Conservation (phyloP, 2,888 invertebrate species). For the Pristionchus arcanus region DNA sequence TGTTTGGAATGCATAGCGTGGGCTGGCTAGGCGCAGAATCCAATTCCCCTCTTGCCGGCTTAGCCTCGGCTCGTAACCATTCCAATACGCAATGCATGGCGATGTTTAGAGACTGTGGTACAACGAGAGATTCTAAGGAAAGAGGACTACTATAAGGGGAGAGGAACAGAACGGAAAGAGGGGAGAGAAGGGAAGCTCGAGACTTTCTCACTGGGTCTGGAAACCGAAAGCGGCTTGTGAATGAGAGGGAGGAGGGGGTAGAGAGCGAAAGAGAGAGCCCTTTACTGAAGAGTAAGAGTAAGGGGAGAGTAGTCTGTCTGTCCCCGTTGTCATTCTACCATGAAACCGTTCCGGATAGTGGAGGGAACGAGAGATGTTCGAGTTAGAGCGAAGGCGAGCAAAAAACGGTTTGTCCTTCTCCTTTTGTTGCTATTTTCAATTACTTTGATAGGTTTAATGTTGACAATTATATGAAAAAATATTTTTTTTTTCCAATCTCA, state of each 20-base stretch:
- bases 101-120: neutral
- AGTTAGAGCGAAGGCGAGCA: neutral
- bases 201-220: neutral
- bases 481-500: too few species aligned
- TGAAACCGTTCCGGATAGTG: slow-evolving; percentile 5
- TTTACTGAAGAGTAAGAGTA: slow-evolving; percentile 26
- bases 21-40: neutral
- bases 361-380: neutral
- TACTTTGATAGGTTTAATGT: neutral
- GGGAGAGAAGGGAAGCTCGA: neutral
- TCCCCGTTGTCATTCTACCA: neutral
- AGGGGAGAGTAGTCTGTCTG: neutral
- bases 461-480: too few species aligned
- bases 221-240: neutral
- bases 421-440: neutral
- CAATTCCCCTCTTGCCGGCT: neutral
- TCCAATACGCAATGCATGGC: slow-evolving; percentile 15
- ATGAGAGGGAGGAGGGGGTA: neutral
- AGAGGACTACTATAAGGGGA: neutral
- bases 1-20: neutral
- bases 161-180: neutral
- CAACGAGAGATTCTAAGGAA: neutral
- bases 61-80: neutral
- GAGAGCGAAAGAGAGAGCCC: slow-evolving; percentile 10
- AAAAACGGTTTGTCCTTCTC: slow-evolving; percentile 9